These are phyloP conservation scores for Bhutanitis thaidina DNA, from an alignment of 2,888 invertebrate genomes.

Conservation along the genomic window DNA sequence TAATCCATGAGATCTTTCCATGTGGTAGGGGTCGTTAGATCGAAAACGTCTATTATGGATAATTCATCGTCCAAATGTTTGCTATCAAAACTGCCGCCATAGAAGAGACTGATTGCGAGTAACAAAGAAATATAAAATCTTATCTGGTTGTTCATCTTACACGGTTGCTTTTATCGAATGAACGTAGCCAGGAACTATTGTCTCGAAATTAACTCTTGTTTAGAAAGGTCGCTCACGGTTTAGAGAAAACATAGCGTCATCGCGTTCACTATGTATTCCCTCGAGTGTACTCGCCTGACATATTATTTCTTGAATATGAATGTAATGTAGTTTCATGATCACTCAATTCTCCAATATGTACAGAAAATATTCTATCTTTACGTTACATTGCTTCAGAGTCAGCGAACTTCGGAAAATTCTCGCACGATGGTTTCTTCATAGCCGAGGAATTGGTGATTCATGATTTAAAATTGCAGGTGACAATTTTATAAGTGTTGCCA, in stretches of 20 bases:
- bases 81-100: constrained; percentile 3
- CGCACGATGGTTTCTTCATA: too few species aligned
- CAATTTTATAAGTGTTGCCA: too few species aligned
- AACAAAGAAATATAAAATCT: background rate
- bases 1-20: constrained; percentile 46
- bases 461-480: too few species aligned
- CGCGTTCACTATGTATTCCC: background rate
- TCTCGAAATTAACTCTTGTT: background rate
- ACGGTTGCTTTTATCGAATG: background rate
- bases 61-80: constrained; percentile 24
- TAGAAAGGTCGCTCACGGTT: constrained; percentile 21
- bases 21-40: constrained; percentile 45
- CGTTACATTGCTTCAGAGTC: too few species aligned
- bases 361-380: too few species aligned
- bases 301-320: too few species aligned
- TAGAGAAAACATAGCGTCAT: constrained; percentile 36
- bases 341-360: too few species aligned
- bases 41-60: constrained; percentile 40
- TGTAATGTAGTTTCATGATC: too few species aligned
- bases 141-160: constrained; percentile 6
- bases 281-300: background rate
- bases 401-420: too few species aligned
- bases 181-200: background rate
- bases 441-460: too few species aligned
- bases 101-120: background rate